Conservation (phyloP, 2,113 vertebrate species). For the Microtus montanus region DNA sequence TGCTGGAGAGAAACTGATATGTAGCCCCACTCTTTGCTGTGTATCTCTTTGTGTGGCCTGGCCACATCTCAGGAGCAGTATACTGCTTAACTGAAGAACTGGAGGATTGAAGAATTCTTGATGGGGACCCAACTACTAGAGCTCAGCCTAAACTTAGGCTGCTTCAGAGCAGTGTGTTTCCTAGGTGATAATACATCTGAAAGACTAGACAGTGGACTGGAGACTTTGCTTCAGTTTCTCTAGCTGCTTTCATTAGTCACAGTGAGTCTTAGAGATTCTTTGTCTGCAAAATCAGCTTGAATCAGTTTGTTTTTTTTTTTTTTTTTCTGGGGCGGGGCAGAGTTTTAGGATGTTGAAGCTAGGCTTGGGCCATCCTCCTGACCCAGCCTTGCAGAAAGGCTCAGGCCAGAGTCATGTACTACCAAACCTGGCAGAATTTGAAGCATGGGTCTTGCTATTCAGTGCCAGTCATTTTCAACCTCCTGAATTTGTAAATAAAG, state of each 20-base stretch:
- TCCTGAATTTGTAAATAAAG: background rate
- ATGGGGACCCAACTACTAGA: background rate
- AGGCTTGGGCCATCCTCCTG: too few relatives aligned
- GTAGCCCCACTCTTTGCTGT: background rate
- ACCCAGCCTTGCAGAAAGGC: background rate
- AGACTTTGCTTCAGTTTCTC: background rate
- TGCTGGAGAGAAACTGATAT: background rate
- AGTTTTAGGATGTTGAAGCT: background rate
- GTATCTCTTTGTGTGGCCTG: background rate
- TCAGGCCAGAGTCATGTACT: too few relatives aligned
- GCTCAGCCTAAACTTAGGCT: fast-evolving
- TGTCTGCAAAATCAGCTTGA: background rate
- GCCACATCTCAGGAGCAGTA: background rate
- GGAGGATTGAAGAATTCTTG: background rate
- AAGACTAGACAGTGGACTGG: background rate
- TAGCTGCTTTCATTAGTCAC: background rate
- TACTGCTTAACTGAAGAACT: fast-evolving
- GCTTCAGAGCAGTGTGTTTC: background rate
- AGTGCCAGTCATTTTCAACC: background rate
- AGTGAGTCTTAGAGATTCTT: background rate
- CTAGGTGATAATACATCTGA: background rate
- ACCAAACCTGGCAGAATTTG: background rate
- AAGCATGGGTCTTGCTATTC: background rate
- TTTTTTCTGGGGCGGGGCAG: background rate
- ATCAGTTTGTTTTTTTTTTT: background rate